These are phyloP conservation scores for Artemia sinica DNA, from an alignment of 2,888 invertebrate species.

Conservation along the genomic window DNA sequence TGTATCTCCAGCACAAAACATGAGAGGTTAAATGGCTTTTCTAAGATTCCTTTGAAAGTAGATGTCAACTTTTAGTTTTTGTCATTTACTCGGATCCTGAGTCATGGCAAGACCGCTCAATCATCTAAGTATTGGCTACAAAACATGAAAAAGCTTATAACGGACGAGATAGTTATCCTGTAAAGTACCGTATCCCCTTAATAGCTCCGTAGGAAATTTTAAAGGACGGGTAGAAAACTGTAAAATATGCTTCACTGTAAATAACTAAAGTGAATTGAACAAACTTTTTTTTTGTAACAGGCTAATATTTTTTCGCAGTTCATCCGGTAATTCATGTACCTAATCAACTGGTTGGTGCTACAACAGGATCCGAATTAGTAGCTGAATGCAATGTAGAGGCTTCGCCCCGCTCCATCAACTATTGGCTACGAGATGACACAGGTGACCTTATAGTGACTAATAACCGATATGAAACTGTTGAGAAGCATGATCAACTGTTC, in stretches of 20 bases:
- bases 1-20: too few relatives aligned
- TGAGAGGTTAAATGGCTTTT: too few relatives aligned
- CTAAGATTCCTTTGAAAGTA: too few relatives aligned
- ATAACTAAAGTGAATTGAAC: neutral
- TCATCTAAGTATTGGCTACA: too few relatives aligned
- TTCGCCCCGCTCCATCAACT: slow-evolving; percentile 73
- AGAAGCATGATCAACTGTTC: slow-evolving; percentile 50
- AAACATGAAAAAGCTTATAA: too few relatives aligned
- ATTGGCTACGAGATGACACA: slow-evolving; percentile 61
- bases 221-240: too few relatives aligned
- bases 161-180: too few relatives aligned
- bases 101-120: too few relatives aligned
- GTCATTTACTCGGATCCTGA: too few relatives aligned
- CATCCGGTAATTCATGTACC: slow-evolving; percentile 79
- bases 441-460: slow-evolving; percentile 59
- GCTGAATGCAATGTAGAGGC: slow-evolving; percentile 79
- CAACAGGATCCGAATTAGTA: slow-evolving; percentile 64
- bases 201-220: too few relatives aligned
- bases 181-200: too few relatives aligned
- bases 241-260: neutral
- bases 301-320: slow-evolving; percentile 42
- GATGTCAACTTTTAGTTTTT: too few relatives aligned
- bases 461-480: slow-evolving; percentile 56
- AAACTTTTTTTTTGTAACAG: slow-evolving; percentile 2
- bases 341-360: slow-evolving; percentile 76